phyloP scores from a whole-genome alignment of 2,797 vertebrate species.

The Sebastes wilsoni region DNA sequence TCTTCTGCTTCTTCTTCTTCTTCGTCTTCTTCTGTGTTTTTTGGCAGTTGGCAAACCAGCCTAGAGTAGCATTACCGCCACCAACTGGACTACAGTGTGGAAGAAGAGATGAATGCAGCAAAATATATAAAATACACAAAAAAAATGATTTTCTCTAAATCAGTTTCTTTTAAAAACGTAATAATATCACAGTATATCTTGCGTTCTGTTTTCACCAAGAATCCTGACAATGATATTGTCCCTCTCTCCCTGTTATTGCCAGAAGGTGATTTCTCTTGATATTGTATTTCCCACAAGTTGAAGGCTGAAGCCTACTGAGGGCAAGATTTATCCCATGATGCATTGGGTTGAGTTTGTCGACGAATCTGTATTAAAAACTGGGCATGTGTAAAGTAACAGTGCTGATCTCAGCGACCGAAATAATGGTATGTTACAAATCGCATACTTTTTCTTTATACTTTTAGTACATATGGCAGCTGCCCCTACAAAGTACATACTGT shows the following conservation, averaged over 20 bases:
- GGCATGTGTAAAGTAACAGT: neutral
- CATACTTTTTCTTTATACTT: too few relatives aligned
- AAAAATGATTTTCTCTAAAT: too few relatives aligned
- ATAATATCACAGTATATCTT: neutral
- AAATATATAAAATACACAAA: too few relatives aligned
- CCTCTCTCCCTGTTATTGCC: accelerated
- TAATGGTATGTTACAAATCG: too few relatives aligned
- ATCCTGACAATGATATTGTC: accelerated
- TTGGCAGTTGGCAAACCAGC: neutral
- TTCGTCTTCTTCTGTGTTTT: neutral
- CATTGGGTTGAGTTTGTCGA: neutral
- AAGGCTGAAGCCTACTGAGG: neutral
- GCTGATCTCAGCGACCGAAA: neutral
- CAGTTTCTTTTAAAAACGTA: too few relatives aligned
- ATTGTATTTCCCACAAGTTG: neutral
- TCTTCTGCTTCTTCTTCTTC: too few relatives aligned
- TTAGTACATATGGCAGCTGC: too few relatives aligned
- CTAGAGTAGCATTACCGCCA: neutral
- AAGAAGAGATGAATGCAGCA: too few relatives aligned
- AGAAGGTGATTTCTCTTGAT: neutral
- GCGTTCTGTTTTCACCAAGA: neutral
- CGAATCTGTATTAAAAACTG: too few relatives aligned
- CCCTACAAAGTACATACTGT: too few relatives aligned
- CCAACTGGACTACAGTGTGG: neutral
- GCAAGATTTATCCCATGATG: neutral